Percentiles rank a stretch among this genome's conserved stretches.
Conservation (phyloP, 2,888 invertebrate species). For the Geophilus truncorum region DNA sequence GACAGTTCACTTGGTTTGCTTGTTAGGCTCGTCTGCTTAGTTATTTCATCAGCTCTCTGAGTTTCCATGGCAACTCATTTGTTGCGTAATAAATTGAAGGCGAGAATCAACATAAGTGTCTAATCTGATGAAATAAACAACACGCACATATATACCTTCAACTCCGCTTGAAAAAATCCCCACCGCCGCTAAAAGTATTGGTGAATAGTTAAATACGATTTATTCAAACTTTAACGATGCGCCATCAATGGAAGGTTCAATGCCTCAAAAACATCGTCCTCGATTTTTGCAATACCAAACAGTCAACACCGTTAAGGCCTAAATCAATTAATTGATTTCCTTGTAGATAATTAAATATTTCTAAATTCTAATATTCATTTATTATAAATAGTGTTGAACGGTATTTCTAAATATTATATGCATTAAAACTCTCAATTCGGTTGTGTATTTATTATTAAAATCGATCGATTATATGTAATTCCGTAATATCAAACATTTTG, state of each 20-base stretch:
- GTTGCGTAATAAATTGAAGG: constrained; percentile 4
- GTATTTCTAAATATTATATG: too few species aligned
- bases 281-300: background rate
- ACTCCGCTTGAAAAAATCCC: background rate
- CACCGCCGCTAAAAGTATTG: background rate
- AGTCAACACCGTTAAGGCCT: background rate
- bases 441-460: too few species aligned
- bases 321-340: background rate
- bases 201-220: background rate
- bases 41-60: background rate
- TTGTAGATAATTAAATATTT: background rate
- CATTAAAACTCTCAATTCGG: too few species aligned
- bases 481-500: too few species aligned
- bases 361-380: background rate
- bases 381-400: too few species aligned
- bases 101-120: background rate
- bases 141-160: background rate
- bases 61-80: background rate
- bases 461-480: too few species aligned
- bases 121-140: constrained; percentile 4
- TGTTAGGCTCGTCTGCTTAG: background rate
- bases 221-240: background rate
- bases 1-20: constrained; percentile 3
- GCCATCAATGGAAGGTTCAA: background rate
- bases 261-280: background rate